Evolutionary conservation across 2,113 vertebrate species (phyloP), one percentile per base, ranked within the genome.

Genomic region (Pangasianodon gigas): DNA sequence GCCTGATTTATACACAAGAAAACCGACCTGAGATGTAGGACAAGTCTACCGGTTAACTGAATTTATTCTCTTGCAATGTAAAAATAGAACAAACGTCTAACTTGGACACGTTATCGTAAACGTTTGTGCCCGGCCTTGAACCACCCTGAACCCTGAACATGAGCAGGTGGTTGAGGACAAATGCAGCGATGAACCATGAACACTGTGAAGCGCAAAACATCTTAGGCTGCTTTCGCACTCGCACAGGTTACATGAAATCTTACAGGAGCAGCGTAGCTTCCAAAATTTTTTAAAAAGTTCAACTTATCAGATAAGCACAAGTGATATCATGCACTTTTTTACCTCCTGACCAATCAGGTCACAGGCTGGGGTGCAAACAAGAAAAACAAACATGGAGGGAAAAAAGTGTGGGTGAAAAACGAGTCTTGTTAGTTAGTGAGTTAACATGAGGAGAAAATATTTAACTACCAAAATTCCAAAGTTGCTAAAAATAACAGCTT

Each of bases 91-190:
- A 18, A n/a, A 87, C 21, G 24, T 48, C 52, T 56, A 74, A 54
- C 44, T 16, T 29, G n/a, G 48, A 51, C 85, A 26, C 32, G 65
- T 32, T 69, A 10, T 48, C 1, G 24, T 80, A 80, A 80, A 80
- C 13, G 2, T 81, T 54, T 19, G 6, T 9, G 52, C 44, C 51
- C 18, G n/a, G n/a, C 52, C 26, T 18, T 54, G 48, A 74, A 26
- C 32, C 48, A 16, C 46, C n/a, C 51, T 44, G 67, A 75, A 56
- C 67, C 24, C 29, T 69, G 26, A 67, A 32, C 84, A 21, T 0
- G 48, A 86, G 69, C 67, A 87, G 69, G 85, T 74, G 85, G 18
- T 54, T 41, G 37, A n/a, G n/a, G 19, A 86, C 58, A 48, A 65
- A 85, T 60, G 54, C 41, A n/a, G 48, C 7, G 13, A 54, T 56